Evolutionary conservation across 2,888 invertebrate genomes (phyloP), one percentile per base, ranked within the genome.

Genomic region (Chelonus formosanus): DNA sequence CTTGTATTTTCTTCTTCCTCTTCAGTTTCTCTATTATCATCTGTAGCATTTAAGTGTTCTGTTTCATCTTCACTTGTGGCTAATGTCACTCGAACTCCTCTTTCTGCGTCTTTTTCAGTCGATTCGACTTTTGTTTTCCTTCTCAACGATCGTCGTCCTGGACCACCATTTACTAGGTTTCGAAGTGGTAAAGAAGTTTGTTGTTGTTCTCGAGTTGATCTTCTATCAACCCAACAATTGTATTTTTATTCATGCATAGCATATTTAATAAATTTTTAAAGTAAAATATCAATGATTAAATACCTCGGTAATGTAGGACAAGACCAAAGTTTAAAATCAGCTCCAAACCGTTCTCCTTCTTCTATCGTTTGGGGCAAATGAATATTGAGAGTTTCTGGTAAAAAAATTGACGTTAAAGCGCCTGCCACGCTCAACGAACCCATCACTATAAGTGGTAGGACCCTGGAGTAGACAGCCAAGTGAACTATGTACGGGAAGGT

Each of bases 401-500:
- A 81, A 73, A 89, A 89, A 3, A 90, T 82, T 0, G 89, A 87
- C 1, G 87, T 86, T 4, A 89, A 73, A 0, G 88, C 89, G 0
- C 88, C 89, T 36, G 87, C 80, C 3, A 90, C 80, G 70, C 88
- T 88, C 40, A 89, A 78, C 0, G 87, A 80, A 2, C 90, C 90
- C 86, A 89, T 88, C 36, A 89, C 87, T 55, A 87, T 86, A 50
- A 90, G 81, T 0, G 90, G 90, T 5, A 90, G 80, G 0, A 88
- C 87, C 74, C 87, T 85, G 53, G 87, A 87, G 80, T 89, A 88
- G 1, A 87, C 86, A 0, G 89, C 88, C 84, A 90, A 78, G 73
- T 88, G 87, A 0, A 90, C 89, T 70, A 90, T 89, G 76, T 90
- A 89, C 0, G 90, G 90, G 52, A 89, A 89, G 0, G 89, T 86